A percentile compares a stretch with the other conserved stretches of the same genome.
phyloP scores from a whole-genome alignment of 1,140 invertebrate genomes.

The Aphaenogaster rudis region DNA sequence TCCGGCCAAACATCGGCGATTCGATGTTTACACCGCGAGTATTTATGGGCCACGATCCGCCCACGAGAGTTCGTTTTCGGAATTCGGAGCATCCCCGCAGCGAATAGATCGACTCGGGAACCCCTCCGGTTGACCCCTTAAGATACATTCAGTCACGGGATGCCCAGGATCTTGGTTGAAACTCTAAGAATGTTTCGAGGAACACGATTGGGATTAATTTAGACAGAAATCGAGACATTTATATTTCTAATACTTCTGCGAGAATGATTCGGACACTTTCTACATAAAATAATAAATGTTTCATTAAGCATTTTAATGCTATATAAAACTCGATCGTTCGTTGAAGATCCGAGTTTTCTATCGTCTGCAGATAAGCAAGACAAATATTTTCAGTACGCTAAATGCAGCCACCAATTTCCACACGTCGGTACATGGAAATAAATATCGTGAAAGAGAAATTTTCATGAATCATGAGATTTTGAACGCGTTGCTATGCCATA shows the following conservation, averaged over 20 bases:
- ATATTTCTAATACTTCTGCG: background rate
- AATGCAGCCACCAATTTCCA: conserved; percentile 31
- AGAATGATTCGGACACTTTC: background rate
- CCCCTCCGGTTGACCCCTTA: conserved; percentile 65
- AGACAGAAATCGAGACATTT: background rate
- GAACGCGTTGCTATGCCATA: conserved; percentile 59
- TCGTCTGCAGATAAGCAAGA: background rate
- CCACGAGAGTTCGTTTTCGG: conserved; percentile 80
- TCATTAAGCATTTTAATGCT: background rate
- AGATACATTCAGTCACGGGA: conserved; percentile 33
- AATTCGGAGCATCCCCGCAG: conserved; percentile 75
- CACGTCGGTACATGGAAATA: conserved; percentile 7
- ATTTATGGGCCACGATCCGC: conserved; percentile 84
- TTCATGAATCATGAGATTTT: conserved; percentile 70
- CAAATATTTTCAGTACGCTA: conserved; percentile 10
- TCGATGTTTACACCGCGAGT: conserved; percentile 83
- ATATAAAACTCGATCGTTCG: background rate
- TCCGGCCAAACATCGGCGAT: conserved; percentile 81
- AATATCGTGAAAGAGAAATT: conserved; percentile 56
- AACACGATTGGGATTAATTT: background rate
- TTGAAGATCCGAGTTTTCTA: background rate
- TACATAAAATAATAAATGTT: conserved; percentile 25
- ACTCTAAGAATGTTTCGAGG: conserved; percentile 35
- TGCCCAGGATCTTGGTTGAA: conserved; percentile 20
- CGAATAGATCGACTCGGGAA: conserved; percentile 64